phyloP scores from a whole-genome alignment of 2,113 vertebrate species.

The Neodon shergylaensis region DNA sequence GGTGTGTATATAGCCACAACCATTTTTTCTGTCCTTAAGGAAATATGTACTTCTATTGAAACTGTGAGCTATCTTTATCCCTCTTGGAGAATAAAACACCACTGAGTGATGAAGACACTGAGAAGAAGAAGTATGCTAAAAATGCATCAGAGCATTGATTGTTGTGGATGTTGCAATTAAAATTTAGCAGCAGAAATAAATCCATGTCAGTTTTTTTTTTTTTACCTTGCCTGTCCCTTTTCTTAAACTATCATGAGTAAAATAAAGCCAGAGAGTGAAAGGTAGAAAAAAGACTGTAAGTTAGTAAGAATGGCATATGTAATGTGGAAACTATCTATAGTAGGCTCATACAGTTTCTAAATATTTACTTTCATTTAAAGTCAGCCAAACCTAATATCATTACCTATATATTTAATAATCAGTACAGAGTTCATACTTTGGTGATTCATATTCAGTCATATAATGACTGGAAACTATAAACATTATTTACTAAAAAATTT shows the following conservation, averaged over 20 bases:
- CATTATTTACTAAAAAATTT: neutral
- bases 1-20: neutral
- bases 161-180: neutral
- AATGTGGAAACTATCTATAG: neutral
- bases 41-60: neutral
- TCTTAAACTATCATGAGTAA: slow-evolving; percentile 23
- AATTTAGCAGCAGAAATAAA: slow-evolving; percentile 30
- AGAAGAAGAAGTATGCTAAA: neutral
- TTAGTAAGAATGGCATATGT: neutral
- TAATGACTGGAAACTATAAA: neutral
- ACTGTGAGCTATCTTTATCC: neutral
- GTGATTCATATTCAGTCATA: neutral
- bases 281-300: neutral
- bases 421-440: neutral
- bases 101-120: neutral
- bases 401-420: neutral
- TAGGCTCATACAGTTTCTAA: neutral
- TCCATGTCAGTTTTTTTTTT: neutral
- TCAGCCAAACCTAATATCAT: neutral
- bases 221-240: slow-evolving; percentile 22
- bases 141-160: neutral
- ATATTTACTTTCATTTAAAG: neutral
- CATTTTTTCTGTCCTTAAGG: neutral
- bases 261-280: neutral
- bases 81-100: neutral